Evolutionary conservation across 2,113 vertebrate genomes (phyloP), one percentile per base, ranked within the genome.

Genomic region (Blennius ocellaris): DNA sequence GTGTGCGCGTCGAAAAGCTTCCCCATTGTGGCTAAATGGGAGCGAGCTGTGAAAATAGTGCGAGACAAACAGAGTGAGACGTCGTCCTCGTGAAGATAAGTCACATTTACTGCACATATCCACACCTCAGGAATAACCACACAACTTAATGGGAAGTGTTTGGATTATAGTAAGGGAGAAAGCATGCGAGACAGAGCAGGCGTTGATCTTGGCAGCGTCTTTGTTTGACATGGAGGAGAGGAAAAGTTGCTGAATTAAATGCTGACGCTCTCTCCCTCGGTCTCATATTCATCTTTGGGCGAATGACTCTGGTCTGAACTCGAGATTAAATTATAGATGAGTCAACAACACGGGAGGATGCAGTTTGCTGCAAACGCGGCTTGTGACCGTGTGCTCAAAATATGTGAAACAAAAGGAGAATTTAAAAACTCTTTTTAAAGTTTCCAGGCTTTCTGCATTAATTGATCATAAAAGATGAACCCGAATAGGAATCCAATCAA

Each of bases 161-260:
- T 57, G 17, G 50, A 74, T 72, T 59, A 55, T 5, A 52, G 68
- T 78, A 70, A 78, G 1, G 41, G 60, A 41, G 72, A 54, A 74
- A 62, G 69, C 65, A 58, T 80, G 67, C 58, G 71, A 64, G 57
- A 59, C 61, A 70, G 73, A 76, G 65, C 57, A 37, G 47, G 36
- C 48, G 75, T 63, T 77, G 72, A 58, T 74, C 40, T 86, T 86
- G 77, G 78, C 83, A 15, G 52, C 10, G 49, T 85, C 57, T 73
- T 69, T 81, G 65, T 84, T 82, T 77, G 66, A 85, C 37, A 78
- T 78, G 68, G 76, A 80, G 69, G 12, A 57, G 53, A 51, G 38
- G 16, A 30, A 45, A 40, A 76, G 53, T 51, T 51, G 21, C 15
- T 5, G 53, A 57, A 63, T 68, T 11, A 70, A 57, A 80, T 45